These are phyloP conservation scores for Denticeps clupeoides DNA, from an alignment of 2,797 vertebrate genomes.

Conservation along the genomic window DNA sequence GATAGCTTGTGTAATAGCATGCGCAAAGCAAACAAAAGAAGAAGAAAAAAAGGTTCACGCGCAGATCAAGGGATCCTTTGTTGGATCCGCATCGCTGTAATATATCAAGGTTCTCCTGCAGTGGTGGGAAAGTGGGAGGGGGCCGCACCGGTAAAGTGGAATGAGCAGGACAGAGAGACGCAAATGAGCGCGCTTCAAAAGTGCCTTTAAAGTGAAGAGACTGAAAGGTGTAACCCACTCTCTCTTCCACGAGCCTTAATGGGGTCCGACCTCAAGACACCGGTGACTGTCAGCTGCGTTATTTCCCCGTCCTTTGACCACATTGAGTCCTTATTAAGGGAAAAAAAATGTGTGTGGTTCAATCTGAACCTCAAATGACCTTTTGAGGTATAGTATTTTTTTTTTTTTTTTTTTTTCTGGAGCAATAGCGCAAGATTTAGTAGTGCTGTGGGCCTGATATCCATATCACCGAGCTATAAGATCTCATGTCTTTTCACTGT, in stretches of 20 bases:
- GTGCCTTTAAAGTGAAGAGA: conserved; percentile 5
- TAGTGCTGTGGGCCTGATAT: conserved; percentile 1
- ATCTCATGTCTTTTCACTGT: too few species aligned
- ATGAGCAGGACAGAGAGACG: neutral
- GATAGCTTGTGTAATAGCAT: too few species aligned
- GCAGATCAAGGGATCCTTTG: neutral
- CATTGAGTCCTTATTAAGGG: neutral
- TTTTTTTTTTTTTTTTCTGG: conserved; percentile 6
- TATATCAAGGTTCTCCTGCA: conserved; percentile 11
- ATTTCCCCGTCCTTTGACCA: too few species aligned
- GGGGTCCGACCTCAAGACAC: too few species aligned
- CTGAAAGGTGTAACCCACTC: neutral
- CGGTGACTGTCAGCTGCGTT: too few species aligned
- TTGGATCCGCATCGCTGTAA: conserved; percentile 6
- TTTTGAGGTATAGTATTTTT: neutral
- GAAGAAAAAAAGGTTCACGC: too few species aligned
- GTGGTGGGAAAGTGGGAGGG: neutral
- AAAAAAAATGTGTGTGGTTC: neutral
- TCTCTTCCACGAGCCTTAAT: neutral
- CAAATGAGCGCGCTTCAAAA: conserved; percentile 18
- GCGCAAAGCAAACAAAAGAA: too few species aligned
- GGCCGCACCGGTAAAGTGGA: conserved; percentile 6
- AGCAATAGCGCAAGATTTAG: conserved; percentile 9
- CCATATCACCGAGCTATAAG: too few species aligned
- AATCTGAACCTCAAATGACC: conserved; percentile 9